A percentile compares a stretch with the other conserved stretches of the same genome.
Evolutionary conservation across 2,113 vertebrate genomes (phyloP).

Genomic region (Ia io): DNA sequence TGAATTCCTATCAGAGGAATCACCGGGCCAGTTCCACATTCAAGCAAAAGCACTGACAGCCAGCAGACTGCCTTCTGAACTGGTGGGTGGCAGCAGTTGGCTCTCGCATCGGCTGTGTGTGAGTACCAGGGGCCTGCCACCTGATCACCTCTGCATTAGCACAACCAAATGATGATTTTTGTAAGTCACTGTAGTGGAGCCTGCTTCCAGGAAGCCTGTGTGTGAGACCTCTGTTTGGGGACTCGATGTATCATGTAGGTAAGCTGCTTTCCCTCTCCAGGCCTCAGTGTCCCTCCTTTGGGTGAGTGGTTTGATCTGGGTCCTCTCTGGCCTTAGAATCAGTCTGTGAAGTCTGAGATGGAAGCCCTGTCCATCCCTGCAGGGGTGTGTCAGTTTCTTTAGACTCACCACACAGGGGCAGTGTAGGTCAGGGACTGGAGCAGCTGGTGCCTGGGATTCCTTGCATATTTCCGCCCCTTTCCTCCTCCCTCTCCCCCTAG

Average conservation of each 20-base stretch:
- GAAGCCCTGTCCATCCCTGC: background rate
- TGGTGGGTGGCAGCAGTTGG: background rate
- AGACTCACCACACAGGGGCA: slow-evolving; percentile 25
- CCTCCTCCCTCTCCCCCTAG: background rate
- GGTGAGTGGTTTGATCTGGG: background rate
- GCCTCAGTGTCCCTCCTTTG: background rate
- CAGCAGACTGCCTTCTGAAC: background rate
- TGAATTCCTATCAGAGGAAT: background rate
- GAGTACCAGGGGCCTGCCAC: background rate
- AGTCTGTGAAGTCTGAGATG: background rate
- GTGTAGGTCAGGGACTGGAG: slow-evolving; percentile 55
- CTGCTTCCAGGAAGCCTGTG: background rate
- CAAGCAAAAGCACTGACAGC: background rate
- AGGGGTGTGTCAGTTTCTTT: background rate
- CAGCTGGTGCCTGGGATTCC: background rate
- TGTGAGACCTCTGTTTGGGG: background rate
- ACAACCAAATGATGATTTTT: background rate
- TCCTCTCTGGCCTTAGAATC: background rate
- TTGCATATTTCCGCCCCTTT: slow-evolving; percentile 30
- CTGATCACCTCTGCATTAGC: background rate
- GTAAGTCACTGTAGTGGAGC: background rate
- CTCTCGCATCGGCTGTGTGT: background rate
- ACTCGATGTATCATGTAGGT: background rate
- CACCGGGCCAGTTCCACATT: background rate
- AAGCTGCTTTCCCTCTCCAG: background rate